phyloP scores from a whole-genome alignment of 2,797 vertebrate species.

The Rhinogobio ventralis region DNA sequence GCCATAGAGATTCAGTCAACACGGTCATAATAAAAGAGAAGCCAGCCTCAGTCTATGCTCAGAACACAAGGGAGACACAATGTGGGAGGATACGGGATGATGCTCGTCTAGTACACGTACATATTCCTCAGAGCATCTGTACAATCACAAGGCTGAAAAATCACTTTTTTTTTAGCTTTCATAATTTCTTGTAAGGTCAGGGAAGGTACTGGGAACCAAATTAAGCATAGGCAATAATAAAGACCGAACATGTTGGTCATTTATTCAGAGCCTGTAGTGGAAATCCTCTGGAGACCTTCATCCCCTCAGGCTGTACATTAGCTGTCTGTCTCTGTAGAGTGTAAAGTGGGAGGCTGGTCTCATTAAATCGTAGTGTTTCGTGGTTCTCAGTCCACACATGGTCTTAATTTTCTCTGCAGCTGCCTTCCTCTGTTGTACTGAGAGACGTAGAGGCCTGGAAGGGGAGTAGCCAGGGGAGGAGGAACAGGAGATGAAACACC shows the following conservation, averaged over 20 bases:
- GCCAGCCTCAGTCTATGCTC: conserved; percentile 45
- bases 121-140: not conserved
- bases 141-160: not conserved
- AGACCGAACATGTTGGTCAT: conserved; percentile 1
- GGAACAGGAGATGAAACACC: conserved; percentile 24
- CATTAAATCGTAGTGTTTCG: conserved; percentile 1
- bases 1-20: conserved; percentile 70
- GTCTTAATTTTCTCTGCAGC: conserved; percentile 65
- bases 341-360: conserved; percentile 39
- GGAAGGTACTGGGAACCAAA: conserved; percentile 1
- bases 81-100: conserved; percentile 6
- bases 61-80: conserved; percentile 26
- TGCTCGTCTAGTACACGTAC: not conserved
- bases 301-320: not conserved
- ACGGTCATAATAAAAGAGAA: conserved; percentile 76
- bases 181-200: not conserved
- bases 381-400: conserved; percentile 61
- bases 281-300: conserved; percentile 12
- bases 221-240: not conserved
- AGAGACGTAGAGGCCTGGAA: conserved; percentile 27
- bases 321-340: conserved; percentile 18
- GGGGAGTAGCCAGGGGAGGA: conserved; percentile 42
- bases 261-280: conserved; percentile 16
- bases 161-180: not conserved
- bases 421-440: conserved; percentile 55